phyloP scores from a whole-genome alignment of 2,113 vertebrate species.

The Calidris pugnax region DNA sequence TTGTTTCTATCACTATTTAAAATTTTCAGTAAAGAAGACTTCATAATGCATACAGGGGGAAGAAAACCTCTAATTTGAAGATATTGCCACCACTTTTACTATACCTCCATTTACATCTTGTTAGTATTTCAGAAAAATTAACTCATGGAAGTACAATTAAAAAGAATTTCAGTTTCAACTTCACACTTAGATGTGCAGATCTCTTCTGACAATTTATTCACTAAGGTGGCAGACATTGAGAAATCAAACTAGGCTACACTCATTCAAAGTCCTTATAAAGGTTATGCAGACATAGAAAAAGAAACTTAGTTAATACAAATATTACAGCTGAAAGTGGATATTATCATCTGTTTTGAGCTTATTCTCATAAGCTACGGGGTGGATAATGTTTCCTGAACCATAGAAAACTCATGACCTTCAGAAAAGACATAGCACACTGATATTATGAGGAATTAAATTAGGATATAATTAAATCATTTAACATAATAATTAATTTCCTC shows the following conservation, averaged over 20 bases:
- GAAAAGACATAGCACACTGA: neutral
- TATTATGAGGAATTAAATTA: neutral
- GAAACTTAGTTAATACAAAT: neutral
- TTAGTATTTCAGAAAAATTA: neutral
- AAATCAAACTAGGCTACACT: neutral
- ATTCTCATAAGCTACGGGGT: neutral
- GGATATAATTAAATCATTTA: neutral
- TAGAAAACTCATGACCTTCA: neutral
- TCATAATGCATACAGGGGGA: accelerated
- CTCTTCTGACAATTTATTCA: neutral
- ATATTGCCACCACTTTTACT: neutral
- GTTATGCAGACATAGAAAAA: neutral
- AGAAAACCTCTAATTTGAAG: neutral
- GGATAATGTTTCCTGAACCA: neutral
- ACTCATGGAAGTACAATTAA: accelerated
- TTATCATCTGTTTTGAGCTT: neutral
- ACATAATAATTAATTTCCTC: neutral
- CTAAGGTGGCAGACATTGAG: neutral
- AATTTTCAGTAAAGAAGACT: neutral
- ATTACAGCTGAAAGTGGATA: neutral
- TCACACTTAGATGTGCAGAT: neutral
- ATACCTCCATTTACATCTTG: neutral
- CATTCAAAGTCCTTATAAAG: neutral
- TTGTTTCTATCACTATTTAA: neutral
- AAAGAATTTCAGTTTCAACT: neutral